Evolutionary conservation across 2,113 vertebrate species (phyloP).

Genomic region (Dasyurus viverrinus): DNA sequence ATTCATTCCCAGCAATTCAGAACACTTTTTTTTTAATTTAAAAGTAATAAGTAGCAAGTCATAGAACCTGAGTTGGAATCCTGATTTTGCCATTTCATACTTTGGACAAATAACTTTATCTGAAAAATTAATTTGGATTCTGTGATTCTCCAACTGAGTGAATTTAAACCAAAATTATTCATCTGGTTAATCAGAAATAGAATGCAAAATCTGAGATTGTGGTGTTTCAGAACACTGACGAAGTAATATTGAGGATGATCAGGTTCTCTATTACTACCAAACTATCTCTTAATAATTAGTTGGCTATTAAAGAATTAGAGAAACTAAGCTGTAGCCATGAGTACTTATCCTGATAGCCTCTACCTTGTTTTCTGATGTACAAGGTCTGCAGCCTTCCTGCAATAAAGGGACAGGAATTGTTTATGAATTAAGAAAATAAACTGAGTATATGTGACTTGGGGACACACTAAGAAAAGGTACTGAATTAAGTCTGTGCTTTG

Average conservation of each 20-base stretch:
- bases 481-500: background rate
- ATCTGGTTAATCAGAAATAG: background rate
- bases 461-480: background rate
- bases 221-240: background rate
- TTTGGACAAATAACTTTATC: background rate
- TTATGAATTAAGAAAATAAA: fast-evolving
- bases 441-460: background rate
- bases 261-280: background rate
- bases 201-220: background rate
- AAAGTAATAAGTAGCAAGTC: background rate
- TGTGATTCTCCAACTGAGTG: background rate
- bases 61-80: background rate
- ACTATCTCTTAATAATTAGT: background rate
- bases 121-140: background rate
- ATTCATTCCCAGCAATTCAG: background rate
- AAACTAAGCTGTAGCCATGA: fast-evolving
- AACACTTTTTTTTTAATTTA: background rate
- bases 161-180: background rate
- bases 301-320: background rate
- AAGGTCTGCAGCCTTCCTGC: background rate
- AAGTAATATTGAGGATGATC: background rate
- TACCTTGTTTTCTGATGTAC: background rate
- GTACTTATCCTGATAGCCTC: fast-evolving
- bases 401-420: background rate
- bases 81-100: background rate